Evolutionary conservation across 2,797 vertebrate species (phyloP).

Genomic region (Nyctibius grandis): DNA sequence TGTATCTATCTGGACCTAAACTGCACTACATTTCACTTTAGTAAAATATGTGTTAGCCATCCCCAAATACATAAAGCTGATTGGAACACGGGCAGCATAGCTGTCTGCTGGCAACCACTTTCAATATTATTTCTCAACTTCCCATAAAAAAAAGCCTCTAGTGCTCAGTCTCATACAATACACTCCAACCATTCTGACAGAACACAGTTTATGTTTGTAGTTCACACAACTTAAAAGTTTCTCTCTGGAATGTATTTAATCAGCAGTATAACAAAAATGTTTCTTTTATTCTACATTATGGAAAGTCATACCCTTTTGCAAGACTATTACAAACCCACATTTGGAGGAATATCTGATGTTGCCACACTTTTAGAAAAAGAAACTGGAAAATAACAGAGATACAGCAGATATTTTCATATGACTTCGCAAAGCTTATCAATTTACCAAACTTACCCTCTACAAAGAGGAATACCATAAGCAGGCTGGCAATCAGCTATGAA

Average conservation of each 20-base stretch:
- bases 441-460: neutral
- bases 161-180: neutral
- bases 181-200: neutral
- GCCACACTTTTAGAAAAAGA: neutral
- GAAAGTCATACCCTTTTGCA: accelerated
- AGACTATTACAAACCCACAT: neutral
- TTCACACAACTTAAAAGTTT: neutral
- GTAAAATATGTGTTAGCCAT: neutral
- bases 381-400: neutral
- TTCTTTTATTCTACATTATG: neutral
- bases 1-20: neutral
- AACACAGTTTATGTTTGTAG: neutral
- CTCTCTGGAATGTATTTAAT: neutral
- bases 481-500: neutral
- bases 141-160: neutral
- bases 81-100: neutral
- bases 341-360: neutral
- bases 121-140: neutral
- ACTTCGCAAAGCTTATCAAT: neutral
- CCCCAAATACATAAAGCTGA: neutral
- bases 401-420: neutral
- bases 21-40: neutral
- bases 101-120: neutral
- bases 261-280: neutral
- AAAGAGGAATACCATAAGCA: neutral